A percentile compares a stretch with the other conserved stretches of the same genome.
Evolutionary conservation across 2,888 invertebrate genomes (phyloP).

Genomic region (Disparrhopalites patrizii): DNA sequence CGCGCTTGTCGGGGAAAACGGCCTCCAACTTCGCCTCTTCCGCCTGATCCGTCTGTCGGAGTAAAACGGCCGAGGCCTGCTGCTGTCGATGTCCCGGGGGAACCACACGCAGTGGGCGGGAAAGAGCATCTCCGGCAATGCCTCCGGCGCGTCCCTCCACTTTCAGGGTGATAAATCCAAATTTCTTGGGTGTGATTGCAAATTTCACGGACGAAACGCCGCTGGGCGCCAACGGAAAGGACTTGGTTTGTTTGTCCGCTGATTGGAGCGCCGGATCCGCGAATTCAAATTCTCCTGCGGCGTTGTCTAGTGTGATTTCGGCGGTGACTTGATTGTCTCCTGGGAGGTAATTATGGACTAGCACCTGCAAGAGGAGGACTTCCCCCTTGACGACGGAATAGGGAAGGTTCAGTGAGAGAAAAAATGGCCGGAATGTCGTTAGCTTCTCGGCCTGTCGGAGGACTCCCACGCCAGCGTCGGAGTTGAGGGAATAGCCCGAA

Average conservation of each 20-base stretch:
- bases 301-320: conserved; percentile 27
- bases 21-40: not conserved
- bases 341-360: conserved; percentile 72
- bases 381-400: conserved; percentile 84
- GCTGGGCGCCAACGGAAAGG: not conserved
- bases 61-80: conserved; percentile 42
- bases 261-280: not conserved
- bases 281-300: conserved; percentile 16
- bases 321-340: conserved; percentile 5
- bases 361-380: conserved; percentile 77
- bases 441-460: conserved; percentile 58
- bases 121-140: conserved; percentile 30
- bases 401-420: conserved; percentile 79
- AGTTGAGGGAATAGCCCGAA: conserved; percentile 61
- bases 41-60: not conserved
- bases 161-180: conserved; percentile 23
- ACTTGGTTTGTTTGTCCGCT: not conserved
- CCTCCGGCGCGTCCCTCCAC: conserved; percentile 20
- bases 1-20: conserved; percentile 27
- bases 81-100: conserved; percentile 29
- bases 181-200: conserved; percentile 10
- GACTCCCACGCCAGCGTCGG: conserved; percentile 27
- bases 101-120: conserved; percentile 28
- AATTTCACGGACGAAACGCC: conserved; percentile 23
- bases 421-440: conserved; percentile 76